Evolutionary conservation across 2,113 vertebrate genomes (phyloP), one percentile per base, ranked within the genome.

Genomic region (Ameiurus melas): DNA sequence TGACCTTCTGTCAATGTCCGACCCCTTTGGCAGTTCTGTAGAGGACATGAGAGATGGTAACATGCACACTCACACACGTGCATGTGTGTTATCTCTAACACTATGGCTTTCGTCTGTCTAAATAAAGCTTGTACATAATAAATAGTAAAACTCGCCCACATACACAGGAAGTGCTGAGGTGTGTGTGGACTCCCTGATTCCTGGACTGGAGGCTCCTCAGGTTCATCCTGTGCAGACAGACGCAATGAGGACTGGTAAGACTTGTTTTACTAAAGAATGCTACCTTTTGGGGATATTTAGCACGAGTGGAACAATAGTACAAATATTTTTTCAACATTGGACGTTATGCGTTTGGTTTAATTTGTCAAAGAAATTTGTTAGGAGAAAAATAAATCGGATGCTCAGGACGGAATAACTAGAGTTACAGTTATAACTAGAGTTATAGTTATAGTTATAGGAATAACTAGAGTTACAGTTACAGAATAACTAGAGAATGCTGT

Each of bases 1-100:
- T 16, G 97, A 99, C 88, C 96, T 99, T 90, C 95, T 99, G 93
- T 97, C 97, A 87, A 94, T 99, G 87, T 95, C 97, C 43, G 98
- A 99, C 92, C 98, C 98, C 91, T 99, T 99, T 85, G 97, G 97
- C 88, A 97, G 97, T 92, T 95, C 97, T 20, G 92, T 97, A 16
- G 97, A 98, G 39, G 94, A 95, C 79, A 91, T 93, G 70, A 92
- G 90, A 79, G 95, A 95, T 93, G 94, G 95, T 96, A 92, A 91
- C 58, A 33, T 12, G 55, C 60, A 85, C 57, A 75, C n/a, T 20
- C 58, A 14, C 83, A 47, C 13, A 55, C 30, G 55, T 47, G 57
- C 73, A 80, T 16, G 1, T 9, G 17, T 84, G 6, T n/a, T 47
- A 62, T 33, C n/a, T 39, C 30, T 10, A 3, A 83, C 20, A 27